These are phyloP conservation scores for Zaprionus taronus DNA, from an alignment of 1,140 invertebrate genomes.

Conservation along the genomic window DNA sequence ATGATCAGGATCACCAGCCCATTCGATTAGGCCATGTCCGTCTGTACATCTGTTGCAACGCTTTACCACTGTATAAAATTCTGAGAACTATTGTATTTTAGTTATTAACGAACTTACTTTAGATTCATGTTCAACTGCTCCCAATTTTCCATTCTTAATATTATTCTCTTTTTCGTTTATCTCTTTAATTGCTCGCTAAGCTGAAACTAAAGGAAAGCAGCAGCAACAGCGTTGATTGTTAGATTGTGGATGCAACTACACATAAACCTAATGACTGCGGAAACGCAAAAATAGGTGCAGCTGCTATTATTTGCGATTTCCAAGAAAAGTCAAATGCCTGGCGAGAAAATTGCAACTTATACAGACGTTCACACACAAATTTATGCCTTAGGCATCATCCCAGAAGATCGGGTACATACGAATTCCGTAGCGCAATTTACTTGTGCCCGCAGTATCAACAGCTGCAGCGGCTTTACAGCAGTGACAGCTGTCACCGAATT, in stretches of 20 bases:
- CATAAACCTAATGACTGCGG: conserved; percentile 21
- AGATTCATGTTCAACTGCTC: too few species aligned
- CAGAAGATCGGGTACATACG: background rate
- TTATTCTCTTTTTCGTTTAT: conserved; percentile 25
- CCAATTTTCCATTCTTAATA: conserved; percentile 20
- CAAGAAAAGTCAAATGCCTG: conserved; percentile 63
- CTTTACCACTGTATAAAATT: too few species aligned
- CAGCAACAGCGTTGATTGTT: conserved; percentile 59
- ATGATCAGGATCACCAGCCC: too few species aligned
- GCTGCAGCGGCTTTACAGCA: background rate
- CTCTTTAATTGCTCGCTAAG: conserved; percentile 68
- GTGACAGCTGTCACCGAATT: too few species aligned
- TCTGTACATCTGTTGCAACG: too few species aligned
- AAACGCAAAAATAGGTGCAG: conserved; percentile 9
- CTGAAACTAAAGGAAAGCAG: conserved; percentile 37
- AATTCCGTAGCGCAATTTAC: background rate
- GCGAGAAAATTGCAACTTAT: conserved; percentile 44
- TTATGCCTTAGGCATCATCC: conserved; percentile 58
- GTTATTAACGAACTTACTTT: too few species aligned
- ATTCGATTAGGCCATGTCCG: too few species aligned
- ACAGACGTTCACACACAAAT: conserved; percentile 19
- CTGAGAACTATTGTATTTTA: too few species aligned
- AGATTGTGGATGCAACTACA: conserved; percentile 30
- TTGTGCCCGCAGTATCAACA: conserved; percentile 18
- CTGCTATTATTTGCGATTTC: conserved; percentile 56